Conservation (phyloP, 1,140 invertebrate genomes). For the Lasioglossum baleicum region DNA sequence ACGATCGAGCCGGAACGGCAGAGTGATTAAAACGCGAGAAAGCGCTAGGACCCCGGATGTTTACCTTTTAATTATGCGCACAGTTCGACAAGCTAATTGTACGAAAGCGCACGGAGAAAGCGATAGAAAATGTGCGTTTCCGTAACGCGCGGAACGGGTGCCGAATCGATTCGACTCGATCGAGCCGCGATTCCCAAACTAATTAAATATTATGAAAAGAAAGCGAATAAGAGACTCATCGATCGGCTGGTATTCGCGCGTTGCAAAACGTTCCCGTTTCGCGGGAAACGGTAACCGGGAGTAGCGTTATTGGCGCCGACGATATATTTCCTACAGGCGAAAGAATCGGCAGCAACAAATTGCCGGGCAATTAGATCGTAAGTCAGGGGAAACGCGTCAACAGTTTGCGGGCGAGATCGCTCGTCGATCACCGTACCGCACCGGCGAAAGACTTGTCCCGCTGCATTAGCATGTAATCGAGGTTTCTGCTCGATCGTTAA, state of each 20-base stretch:
- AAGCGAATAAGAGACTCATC: too few relatives aligned
- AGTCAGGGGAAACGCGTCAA: conserved; percentile 24
- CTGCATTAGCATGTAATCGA: conserved; percentile 23
- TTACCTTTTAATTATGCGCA: conserved; percentile 5
- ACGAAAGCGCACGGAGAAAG: conserved; percentile 7
- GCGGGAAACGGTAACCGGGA: too few relatives aligned
- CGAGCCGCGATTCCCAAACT: background rate
- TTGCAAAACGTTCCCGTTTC: too few relatives aligned
- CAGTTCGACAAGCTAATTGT: background rate
- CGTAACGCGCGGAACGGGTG: background rate
- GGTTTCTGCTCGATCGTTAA: background rate
- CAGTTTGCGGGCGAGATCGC: background rate
- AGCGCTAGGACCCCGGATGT: background rate
- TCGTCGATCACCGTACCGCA: background rate
- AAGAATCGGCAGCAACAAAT: conserved; percentile 9
- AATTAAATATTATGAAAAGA: too few relatives aligned
- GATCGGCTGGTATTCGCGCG: too few relatives aligned
- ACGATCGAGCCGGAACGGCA: background rate
- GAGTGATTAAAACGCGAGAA: background rate
- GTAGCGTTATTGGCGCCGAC: background rate
- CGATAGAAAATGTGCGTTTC: conserved; percentile 3
- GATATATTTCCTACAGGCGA: background rate
- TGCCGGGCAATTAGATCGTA: conserved; percentile 12
- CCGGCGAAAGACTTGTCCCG: background rate
- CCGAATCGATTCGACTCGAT: background rate